These are phyloP conservation scores for Piaya cayana DNA, from an alignment of 2,113 vertebrate species.

Conservation along the genomic window DNA sequence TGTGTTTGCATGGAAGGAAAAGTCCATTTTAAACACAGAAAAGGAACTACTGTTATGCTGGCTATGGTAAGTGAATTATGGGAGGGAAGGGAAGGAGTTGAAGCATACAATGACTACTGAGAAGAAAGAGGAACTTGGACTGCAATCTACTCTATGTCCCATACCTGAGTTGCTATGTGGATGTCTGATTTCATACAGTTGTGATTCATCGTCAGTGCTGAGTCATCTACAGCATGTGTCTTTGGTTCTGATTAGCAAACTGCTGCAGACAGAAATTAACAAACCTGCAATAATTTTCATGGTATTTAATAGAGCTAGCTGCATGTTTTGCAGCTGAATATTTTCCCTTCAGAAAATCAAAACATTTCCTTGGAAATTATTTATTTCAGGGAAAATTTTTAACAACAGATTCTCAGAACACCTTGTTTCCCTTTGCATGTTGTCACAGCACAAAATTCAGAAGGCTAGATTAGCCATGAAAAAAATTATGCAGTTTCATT, in stretches of 20 bases:
- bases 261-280: background rate
- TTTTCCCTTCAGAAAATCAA: background rate
- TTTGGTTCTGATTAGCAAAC: background rate
- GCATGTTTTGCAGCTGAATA: background rate
- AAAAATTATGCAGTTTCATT: background rate
- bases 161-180: background rate
- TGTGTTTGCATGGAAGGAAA: background rate
- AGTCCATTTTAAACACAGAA: background rate
- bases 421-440: background rate
- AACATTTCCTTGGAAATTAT: background rate
- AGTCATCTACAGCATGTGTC: background rate
- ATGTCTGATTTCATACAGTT: background rate
- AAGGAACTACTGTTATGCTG: background rate
- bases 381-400: background rate
- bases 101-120: fast-evolving
- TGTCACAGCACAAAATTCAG: background rate
- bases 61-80: background rate
- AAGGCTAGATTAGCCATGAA: background rate
- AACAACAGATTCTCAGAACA: background rate
- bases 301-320: background rate
- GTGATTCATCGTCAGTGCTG: background rate
- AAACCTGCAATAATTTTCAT: background rate
- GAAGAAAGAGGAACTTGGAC: background rate
- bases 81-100: background rate
- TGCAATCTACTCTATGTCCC: fast-evolving